phyloP scores from a whole-genome alignment of 2,797 vertebrate species.

The Discoglossus pictus region DNA sequence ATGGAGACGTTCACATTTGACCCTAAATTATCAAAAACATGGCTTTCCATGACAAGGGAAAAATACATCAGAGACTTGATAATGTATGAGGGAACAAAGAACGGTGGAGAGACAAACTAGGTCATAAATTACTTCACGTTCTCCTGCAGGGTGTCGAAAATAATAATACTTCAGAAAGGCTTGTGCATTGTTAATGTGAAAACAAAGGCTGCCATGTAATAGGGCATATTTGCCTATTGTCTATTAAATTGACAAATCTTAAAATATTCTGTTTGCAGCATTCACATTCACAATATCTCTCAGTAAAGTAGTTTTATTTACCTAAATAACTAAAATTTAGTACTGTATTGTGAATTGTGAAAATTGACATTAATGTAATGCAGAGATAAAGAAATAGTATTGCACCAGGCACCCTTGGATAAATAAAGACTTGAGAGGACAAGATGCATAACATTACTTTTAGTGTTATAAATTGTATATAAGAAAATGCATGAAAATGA shows the following conservation, averaged over 20 bases:
- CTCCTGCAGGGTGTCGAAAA: background rate
- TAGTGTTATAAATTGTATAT: no score
- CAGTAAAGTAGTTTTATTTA: no score
- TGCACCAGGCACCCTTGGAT: no score
- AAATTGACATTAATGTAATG: no score
- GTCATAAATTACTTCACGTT: constrained; percentile 27
- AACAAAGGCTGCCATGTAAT: constrained; percentile 7
- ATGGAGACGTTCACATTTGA: constrained; percentile 1
- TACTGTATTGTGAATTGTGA: no score
- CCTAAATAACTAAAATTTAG: no score
- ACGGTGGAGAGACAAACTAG: background rate
- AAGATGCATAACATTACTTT: no score
- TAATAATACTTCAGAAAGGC: constrained; percentile 14
- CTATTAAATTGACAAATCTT: constrained; percentile 5
- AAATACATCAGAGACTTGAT: background rate
- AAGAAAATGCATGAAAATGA: no score
- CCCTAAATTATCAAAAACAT: constrained; percentile 31
- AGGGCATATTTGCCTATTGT: constrained; percentile 4
- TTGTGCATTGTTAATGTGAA: constrained; percentile 12
- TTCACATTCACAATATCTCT: background rate
- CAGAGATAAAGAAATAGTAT: no score
- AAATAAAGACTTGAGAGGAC: no score
- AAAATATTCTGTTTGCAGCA: background rate
- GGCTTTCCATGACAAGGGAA: background rate
- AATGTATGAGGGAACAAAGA: constrained; percentile 10